phyloP scores from a whole-genome alignment of 2,797 vertebrate genomes.

The Sebastes matsubarae region DNA sequence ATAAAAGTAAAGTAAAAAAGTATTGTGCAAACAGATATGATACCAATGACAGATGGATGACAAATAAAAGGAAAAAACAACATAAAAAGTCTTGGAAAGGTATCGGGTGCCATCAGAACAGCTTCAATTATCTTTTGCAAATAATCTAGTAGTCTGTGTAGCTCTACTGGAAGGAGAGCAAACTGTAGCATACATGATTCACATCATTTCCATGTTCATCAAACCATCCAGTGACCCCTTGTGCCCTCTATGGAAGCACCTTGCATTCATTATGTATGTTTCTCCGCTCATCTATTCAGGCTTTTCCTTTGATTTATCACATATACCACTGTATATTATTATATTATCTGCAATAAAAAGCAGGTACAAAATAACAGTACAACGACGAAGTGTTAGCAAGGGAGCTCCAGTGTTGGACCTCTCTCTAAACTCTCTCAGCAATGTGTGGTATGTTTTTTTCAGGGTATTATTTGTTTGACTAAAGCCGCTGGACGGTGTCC shows the following conservation, averaged over 20 bases:
- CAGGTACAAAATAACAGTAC: background rate
- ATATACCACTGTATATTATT: background rate
- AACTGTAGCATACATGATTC: background rate
- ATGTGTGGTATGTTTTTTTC: background rate
- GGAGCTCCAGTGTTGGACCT: background rate
- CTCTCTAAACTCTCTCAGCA: background rate
- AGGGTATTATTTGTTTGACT: conserved; percentile 27
- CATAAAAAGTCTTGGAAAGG: background rate
- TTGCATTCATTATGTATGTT: background rate
- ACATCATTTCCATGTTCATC: background rate
- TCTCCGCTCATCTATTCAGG: background rate
- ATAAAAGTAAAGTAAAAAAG: conserved; percentile 10
- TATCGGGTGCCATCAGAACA: background rate
- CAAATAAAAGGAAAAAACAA: background rate
- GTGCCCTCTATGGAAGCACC: background rate
- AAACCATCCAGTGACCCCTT: background rate
- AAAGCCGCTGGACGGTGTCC: conserved; percentile 28
- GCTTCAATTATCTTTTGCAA: background rate
- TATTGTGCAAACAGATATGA: conserved; percentile 16
- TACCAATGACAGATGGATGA: background rate
- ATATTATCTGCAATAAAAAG: background rate
- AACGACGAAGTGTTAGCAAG: background rate
- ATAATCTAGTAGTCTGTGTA: background rate
- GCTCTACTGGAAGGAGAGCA: background rate
- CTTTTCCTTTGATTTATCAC: background rate